Conservation (phyloP, 2,888 invertebrate species). For the Yponomeuta sedellus region DNA sequence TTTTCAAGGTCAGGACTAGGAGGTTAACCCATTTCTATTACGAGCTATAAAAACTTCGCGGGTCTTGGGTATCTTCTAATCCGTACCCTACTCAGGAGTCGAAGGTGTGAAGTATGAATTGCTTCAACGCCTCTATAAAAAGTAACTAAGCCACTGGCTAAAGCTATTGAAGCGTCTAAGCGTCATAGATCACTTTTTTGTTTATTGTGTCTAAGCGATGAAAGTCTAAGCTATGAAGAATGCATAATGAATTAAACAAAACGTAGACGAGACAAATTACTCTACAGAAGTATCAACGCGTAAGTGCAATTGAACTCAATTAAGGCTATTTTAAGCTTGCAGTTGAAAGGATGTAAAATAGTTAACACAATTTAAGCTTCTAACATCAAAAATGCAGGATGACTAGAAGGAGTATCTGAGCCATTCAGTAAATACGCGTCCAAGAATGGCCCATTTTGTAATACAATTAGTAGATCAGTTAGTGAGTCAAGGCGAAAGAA, state of each 20-base stretch:
- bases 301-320: constrained; percentile 1
- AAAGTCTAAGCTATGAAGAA: background rate
- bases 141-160: background rate
- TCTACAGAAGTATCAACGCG: background rate
- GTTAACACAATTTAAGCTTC: background rate
- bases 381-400: too few relatives aligned
- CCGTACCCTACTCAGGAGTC: background rate
- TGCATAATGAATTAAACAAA: background rate
- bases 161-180: constrained; percentile 1
- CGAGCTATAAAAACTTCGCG: too few relatives aligned
- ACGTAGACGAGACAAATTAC: background rate
- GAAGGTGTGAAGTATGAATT: background rate
- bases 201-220: background rate
- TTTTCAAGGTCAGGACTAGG: too few relatives aligned
- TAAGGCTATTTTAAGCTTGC: background rate
- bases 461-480: constrained; percentile 16
- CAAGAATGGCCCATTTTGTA: too few relatives aligned
- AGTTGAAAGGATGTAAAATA: background rate
- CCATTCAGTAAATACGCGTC: too few relatives aligned
- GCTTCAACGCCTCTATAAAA: background rate
- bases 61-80: too few relatives aligned
- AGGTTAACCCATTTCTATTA: too few relatives aligned
- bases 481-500: constrained; percentile 31
- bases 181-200: too few relatives aligned
- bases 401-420: too few relatives aligned